Base-by-base conservation (phyloP, 2,888 invertebrate genomes). In the Aphidoletes aphidimyza region DNA sequence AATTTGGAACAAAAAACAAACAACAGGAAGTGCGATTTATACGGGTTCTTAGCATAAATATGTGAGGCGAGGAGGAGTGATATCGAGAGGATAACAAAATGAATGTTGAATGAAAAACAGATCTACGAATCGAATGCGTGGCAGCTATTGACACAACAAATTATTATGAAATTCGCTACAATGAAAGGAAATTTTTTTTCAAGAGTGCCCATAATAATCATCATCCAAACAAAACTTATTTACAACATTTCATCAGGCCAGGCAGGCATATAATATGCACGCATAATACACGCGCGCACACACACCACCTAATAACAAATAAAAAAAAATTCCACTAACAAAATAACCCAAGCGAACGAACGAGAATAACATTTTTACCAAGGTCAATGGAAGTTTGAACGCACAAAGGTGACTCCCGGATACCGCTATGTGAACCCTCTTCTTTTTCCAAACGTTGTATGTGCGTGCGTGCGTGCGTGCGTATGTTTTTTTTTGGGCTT, bases 291-390 rank as follows among this genome's bases (percentile, higher is more conserved):
- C 3, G 5, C 54, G 3, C 54, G 2, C 26, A 11, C 54, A 11
- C 54, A 11, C 26, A 22, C 14, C 54, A 54, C 5, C 22, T 14
- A 42, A 14, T 42, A 14, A 42, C 42, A 14, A 42, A 9, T 42
- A 6, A 14, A 42, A 9, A 42, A 14, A 42, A 42, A 9, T 9
- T n/a, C n/a, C 17, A 11, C 47, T 17, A 9, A 47, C 47, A 22
- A 6, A 54, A 6, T 22, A 54, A 22, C 22, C 54, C 69, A 26
- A 6, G 42, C 42, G 6, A 9, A 14, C 42, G 26, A 22, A n/a
- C 54, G 30, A 69, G 69, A 69, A 69, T 69, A 69, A 69, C 34
- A 69, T 69, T 69, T 69, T 30, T 30, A 69, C 69, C 69, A 69
- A 69, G 69, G 69, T 69, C 69, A 69, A 54, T 54, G 22, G 22